Evolutionary conservation across 2,888 invertebrate species (phyloP).

Genomic region (Athalia cordata): DNA sequence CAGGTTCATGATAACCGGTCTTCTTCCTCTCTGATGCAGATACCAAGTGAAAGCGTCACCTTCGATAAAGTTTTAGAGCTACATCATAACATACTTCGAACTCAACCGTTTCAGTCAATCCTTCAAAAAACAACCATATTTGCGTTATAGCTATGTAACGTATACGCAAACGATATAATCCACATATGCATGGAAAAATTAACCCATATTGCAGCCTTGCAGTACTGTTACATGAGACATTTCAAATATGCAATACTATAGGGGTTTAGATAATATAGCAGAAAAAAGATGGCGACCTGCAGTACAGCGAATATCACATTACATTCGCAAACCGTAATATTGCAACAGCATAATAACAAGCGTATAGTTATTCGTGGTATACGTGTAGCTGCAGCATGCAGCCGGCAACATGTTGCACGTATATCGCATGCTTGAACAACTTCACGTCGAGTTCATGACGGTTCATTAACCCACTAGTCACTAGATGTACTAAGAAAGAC

Average conservation of each 20-base stretch:
- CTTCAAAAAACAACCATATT: background rate
- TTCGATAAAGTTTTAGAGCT: constrained; percentile 6
- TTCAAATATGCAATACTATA: background rate
- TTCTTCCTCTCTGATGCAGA: constrained; percentile 6
- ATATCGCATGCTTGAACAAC: constrained; percentile 23
- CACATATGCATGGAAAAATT: background rate
- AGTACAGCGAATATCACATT: background rate
- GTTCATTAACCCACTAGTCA: constrained; percentile 56
- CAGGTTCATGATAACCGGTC: constrained; percentile 33
- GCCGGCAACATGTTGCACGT: background rate
- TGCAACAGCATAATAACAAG: background rate
- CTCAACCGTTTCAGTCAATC: background rate
- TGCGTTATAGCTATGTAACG: background rate
- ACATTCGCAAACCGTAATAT: constrained; percentile 9
- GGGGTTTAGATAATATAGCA: background rate
- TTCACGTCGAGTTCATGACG: constrained; percentile 49
- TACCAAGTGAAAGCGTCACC: constrained; percentile 32
- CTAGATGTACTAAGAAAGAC: constrained; percentile 43
- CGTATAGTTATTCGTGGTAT: background rate
- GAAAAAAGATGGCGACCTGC: background rate
- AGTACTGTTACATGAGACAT: constrained; percentile 2
- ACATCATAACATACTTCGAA: background rate
- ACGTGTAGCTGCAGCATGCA: no score
- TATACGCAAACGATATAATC: background rate
- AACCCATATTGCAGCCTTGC: background rate